Conservation (phyloP, 2,113 vertebrate genomes). For the Spea multiplicata region DNA sequence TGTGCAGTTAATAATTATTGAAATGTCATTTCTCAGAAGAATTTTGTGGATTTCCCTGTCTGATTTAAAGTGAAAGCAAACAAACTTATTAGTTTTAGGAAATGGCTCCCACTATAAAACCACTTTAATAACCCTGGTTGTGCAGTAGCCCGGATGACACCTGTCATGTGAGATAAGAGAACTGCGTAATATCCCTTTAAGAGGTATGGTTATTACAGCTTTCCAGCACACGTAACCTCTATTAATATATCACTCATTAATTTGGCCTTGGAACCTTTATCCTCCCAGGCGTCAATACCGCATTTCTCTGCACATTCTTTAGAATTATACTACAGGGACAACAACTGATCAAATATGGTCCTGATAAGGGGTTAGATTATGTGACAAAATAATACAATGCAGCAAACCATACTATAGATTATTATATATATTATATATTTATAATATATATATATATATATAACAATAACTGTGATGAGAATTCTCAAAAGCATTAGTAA, state of each 20-base stretch:
- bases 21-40: background rate
- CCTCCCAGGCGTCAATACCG: background rate
- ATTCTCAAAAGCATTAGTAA: too few relatives aligned
- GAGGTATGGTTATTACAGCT: constrained; percentile 5
- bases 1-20: constrained; percentile 8
- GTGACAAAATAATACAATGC: too few relatives aligned
- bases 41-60: background rate
- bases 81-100: background rate
- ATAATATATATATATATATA: too few relatives aligned
- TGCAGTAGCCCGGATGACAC: background rate
- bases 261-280: constrained; percentile 1
- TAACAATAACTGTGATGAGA: too few relatives aligned
- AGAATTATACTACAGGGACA: background rate
- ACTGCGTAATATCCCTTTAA: constrained; percentile 8
- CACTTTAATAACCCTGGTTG: background rate
- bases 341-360: background rate
- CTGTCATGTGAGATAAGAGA: constrained; percentile 19
- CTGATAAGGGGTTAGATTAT: too few relatives aligned
- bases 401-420: too few relatives aligned
- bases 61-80: background rate
- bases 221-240: background rate
- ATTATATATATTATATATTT: too few relatives aligned
- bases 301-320: background rate
- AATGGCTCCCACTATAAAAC: background rate
- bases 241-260: constrained; percentile 42